Conservation (phyloP, 2,888 invertebrate species). For the Meteorus cinctellus region DNA sequence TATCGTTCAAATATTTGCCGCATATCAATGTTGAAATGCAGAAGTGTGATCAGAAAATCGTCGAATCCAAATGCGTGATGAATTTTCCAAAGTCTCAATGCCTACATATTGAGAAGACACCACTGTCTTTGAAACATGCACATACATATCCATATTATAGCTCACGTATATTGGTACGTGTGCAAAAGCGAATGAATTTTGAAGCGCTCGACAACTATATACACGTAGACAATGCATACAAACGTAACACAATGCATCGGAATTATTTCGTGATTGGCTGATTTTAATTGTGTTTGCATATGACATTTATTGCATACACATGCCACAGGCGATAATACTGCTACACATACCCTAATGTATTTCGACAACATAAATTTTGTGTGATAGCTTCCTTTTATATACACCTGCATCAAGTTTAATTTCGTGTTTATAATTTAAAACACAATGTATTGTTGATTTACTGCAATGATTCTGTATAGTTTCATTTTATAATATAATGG, state of each 20-base stretch:
- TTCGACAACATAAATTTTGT: background rate
- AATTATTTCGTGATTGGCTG: conserved; percentile 22
- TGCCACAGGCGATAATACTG: background rate
- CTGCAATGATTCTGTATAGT: background rate
- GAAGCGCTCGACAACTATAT: background rate
- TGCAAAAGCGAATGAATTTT: background rate
- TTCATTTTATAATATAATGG: background rate
- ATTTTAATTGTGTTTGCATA: conserved; percentile 30
- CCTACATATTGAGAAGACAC: background rate
- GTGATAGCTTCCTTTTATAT: background rate
- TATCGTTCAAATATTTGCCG: background rate
- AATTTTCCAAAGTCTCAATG: background rate
- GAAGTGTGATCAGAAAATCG: background rate
- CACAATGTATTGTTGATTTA: background rate
- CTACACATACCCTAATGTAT: background rate
- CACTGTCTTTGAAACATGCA: background rate
- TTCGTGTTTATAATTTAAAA: background rate
- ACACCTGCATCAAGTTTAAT: background rate
- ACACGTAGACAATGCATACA: background rate
- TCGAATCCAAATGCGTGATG: background rate
- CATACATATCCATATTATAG: background rate
- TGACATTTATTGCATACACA: background rate
- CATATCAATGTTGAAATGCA: background rate
- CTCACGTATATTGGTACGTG: background rate
- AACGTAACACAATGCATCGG: background rate